These are phyloP conservation scores for Chloroceryle inda DNA, from an alignment of 2,797 vertebrate species.

Conservation along the genomic window DNA sequence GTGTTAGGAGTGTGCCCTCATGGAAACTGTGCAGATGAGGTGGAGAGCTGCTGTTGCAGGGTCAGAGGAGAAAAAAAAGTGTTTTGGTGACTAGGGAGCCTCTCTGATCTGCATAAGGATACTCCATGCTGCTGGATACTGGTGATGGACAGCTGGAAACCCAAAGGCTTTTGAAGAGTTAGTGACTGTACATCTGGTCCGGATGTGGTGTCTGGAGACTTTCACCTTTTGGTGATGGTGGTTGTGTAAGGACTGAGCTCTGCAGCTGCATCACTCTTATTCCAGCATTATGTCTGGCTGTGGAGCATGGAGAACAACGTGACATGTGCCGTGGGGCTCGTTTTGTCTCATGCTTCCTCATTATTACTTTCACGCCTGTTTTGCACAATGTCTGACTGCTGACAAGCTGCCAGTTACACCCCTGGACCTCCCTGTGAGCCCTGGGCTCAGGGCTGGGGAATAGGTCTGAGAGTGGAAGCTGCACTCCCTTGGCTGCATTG, in stretches of 20 bases:
- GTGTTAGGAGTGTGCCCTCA: fast-evolving
- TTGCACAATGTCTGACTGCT: not conserved
- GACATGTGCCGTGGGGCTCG: not conserved
- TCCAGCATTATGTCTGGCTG: not conserved
- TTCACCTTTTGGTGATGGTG: not conserved
- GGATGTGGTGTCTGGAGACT: not conserved
- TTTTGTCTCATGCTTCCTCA: not conserved
- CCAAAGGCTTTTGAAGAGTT: not conserved
- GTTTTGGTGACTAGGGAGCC: not conserved
- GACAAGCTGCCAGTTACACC: not conserved
- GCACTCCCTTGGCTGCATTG: not conserved
- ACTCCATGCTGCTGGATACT: not conserved
- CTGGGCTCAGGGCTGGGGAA: not conserved
- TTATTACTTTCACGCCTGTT: not conserved
- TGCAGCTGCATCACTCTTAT: not conserved
- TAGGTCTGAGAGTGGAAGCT: not conserved
- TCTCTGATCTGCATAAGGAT: not conserved
- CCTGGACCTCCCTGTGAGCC: not conserved
- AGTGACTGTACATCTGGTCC: not conserved
- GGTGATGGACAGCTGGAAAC: not conserved
- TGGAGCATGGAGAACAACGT: not conserved
- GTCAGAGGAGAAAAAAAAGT: not conserved
- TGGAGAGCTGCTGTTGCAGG: not conserved
- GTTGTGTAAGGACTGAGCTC: not conserved
- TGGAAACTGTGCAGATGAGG: not conserved